Base-by-base conservation (phyloP, 2,113 vertebrate genomes). In the Lota lota region DNA sequence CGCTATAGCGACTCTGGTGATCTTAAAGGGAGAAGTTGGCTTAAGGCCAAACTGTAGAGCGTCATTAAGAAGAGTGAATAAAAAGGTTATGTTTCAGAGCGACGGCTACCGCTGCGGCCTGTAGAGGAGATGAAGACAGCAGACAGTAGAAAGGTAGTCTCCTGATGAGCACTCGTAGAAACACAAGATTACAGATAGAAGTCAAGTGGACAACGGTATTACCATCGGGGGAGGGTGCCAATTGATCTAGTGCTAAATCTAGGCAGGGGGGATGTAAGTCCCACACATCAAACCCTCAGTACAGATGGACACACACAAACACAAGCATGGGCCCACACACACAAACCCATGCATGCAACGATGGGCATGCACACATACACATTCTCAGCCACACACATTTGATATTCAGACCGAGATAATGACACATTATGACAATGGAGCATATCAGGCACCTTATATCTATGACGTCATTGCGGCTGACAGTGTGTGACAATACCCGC, bases 131-230 rank as follows among this genome's bases (percentile, higher is more conserved):
- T 28, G 40, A 14, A 12, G 40, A 47, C 8, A 24, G 57, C 22
- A 54, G 17, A n/a, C 18, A 22, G 56, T 21, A 54, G 51, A 28
- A 11, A 64, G 18, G n/a, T 21, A n/a, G 8, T 33, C 18, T 22
- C 61, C 33, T 62, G 15, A 16, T 74, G 63, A 66, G 24, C 54
- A 10, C 63, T n/a, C 33, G 57, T 19, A 66, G 58, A 73, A 71
- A 74, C 20, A 3, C 40, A 11, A 70, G 61, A 69, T 66, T 22
- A 61, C 54, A 62, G 73, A 75, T 68, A 77, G 79, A 81, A 75
- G 75, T 77, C 74, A 79, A 78, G 62, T 66, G 62, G 63, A 47
- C 40, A 65, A 82, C 61, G 73, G 61, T 64, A 69, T 75, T 78
- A 72, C 21, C 51, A 57, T 19, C 53, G 58, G 40, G 77, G 63